Evolutionary conservation across 2,888 invertebrate genomes (phyloP), one percentile per base, ranked within the genome.

Genomic region (Protophormia terraenovae): DNA sequence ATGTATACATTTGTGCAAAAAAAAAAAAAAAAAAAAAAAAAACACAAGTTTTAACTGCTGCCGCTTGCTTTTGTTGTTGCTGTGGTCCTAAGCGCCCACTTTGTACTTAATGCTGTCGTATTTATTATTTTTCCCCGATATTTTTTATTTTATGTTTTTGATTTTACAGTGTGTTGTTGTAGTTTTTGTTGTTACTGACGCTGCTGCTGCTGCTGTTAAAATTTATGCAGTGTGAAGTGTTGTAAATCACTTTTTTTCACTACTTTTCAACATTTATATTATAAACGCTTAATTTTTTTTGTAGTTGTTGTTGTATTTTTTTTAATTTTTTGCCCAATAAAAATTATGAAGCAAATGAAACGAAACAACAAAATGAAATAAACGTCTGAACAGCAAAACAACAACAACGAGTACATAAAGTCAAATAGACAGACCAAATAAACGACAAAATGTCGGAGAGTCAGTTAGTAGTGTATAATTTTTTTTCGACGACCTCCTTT

Each of bases 171-270:
- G n/a, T n/a, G 76, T 38, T 45, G 29, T 50, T 58, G 22, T 19
- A 53, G 24, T 71, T 41, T 5, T 41, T 22, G 12, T 53, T 58
- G 29, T 14, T 73, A 6, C 55, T 27, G 53, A 12, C 69, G 62
- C 71, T 76, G 60, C 69, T 72, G 72, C 29, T 27, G 45, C 41
- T 45, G 45, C 32, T 50, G 32, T 78, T 77, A 35, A 83, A 77
- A 77, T 83, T 83, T 83, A 83, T 83, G 71, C 82, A 83, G 82
- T 83, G 82, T 71, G 86, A 88, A 88, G 87, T 87, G 87, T 79
- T 86, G 87, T 87, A 86, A 84, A 87, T 87, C 86, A 87, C 87
- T 80, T 86, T 77, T 86, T 83, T 84, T 84, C 82, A 72, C 83
- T 81, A 77, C 75, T 81, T 77, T 83, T 85, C 32, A 81, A 71